Conservation (phyloP, 2,113 vertebrate genomes). For the Xenopus borealis region DNA sequence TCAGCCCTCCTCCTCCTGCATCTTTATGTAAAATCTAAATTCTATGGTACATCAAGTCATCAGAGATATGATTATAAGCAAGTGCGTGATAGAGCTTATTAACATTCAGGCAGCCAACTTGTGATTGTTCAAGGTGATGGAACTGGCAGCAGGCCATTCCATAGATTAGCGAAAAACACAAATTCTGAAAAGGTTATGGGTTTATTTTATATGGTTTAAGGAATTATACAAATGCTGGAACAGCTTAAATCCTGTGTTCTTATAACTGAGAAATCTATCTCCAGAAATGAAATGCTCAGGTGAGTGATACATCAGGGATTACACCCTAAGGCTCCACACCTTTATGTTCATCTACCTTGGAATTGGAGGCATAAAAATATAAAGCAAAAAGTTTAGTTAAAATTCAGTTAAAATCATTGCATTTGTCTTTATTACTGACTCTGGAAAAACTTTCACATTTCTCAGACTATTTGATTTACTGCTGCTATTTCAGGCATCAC, state of each 20-base stretch:
- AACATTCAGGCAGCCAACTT: slow-evolving; percentile 2
- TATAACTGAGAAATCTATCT: too few relatives aligned
- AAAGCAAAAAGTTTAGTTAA: too few relatives aligned
- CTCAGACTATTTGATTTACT: too few relatives aligned
- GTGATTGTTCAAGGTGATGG: slow-evolving; percentile 10
- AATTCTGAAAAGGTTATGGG: neutral
- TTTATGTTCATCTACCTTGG: too few relatives aligned
- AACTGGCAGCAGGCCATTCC: neutral
- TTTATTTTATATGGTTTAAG: neutral
- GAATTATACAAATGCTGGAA: neutral
- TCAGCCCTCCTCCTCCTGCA: neutral
- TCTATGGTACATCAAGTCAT: neutral
- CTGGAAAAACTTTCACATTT: too few relatives aligned
- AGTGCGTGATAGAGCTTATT: neutral
- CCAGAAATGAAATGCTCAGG: too few relatives aligned
- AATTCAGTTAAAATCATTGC: too few relatives aligned
- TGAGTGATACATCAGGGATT: too few relatives aligned
- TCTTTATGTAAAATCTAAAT: neutral
- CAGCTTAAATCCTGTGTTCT: too few relatives aligned
- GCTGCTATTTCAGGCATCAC: too few relatives aligned
- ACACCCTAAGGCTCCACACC: too few relatives aligned
- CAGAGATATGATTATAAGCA: neutral
- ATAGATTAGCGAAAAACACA: neutral
- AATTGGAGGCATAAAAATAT: neutral
- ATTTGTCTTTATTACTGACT: too few relatives aligned